phyloP scores from a whole-genome alignment of 2,113 vertebrate genomes.

The Nycticorax nycticorax region DNA sequence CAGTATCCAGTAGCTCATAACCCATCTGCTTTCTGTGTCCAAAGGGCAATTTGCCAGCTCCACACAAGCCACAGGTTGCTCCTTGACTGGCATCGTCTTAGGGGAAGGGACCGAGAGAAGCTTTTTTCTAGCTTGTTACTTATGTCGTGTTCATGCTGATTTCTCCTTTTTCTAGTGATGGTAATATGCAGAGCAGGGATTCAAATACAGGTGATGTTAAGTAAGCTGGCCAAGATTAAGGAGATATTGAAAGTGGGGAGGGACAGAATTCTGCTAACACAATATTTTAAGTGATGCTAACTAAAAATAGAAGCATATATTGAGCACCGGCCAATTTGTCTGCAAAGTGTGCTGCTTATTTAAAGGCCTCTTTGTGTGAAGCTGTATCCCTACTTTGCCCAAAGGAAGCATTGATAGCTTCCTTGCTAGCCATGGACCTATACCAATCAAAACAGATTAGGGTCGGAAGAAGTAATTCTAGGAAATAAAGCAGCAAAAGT shows the following conservation, averaged over 20 bases:
- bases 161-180: neutral
- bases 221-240: neutral
- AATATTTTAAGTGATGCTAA: neutral
- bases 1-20: neutral
- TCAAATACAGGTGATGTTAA: neutral
- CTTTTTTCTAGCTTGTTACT: neutral
- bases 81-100: neutral
- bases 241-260: neutral
- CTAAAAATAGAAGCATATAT: neutral
- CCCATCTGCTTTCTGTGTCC: neutral
- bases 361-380: neutral
- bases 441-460: conserved; percentile 26
- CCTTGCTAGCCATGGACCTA: conserved; percentile 18
- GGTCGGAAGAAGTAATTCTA: neutral
- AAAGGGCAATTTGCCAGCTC: neutral
- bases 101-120: neutral
- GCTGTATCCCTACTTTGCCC: neutral
- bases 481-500: conserved; percentile 5
- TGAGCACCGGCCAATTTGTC: neutral
- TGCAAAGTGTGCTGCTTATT: neutral
- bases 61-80: neutral
- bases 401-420: conserved; percentile 6
- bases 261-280: neutral
- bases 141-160: neutral
- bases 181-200: neutral